Percentiles rank a stretch among this genome's conserved stretches.
These are phyloP conservation scores for Notechis scutatus DNA, from an alignment of 2,113 vertebrate genomes.

Conservation along the genomic window DNA sequence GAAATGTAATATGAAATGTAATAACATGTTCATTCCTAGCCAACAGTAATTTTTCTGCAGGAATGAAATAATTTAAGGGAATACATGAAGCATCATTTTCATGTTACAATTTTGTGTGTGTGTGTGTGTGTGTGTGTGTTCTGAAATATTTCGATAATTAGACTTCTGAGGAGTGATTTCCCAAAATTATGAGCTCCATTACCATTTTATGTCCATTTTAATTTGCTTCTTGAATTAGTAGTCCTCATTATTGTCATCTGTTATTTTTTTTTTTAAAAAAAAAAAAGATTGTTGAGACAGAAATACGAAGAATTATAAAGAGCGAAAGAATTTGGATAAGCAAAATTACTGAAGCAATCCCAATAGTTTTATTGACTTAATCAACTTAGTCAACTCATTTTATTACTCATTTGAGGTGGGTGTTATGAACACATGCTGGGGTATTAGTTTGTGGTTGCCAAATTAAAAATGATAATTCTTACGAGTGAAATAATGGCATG, in stretches of 20 bases:
- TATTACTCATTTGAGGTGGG: conserved; percentile 73
- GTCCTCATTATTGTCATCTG: conserved; percentile 60
- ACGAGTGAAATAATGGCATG: conserved; percentile 74
- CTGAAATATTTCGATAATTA: conserved; percentile 75
- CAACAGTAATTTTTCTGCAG: conserved; percentile 29
- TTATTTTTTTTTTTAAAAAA: conserved; percentile 20
- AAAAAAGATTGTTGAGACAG: conserved; percentile 34
- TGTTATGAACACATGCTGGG: conserved; percentile 73
- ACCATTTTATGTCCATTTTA: conserved; percentile 67
- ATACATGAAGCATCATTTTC: conserved; percentile 49
- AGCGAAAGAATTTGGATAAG: conserved; percentile 68
- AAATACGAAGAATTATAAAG: conserved; percentile 57
- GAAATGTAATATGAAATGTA: conserved; percentile 27
- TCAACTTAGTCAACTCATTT: conserved; percentile 76
- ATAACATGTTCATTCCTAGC: conserved; percentile 44
- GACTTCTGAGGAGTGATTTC: conserved; percentile 61
- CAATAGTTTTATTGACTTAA: conserved; percentile 81
- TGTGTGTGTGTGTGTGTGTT: conserved; percentile 6
- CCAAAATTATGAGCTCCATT: conserved; percentile 69
- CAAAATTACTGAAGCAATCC: conserved; percentile 69
- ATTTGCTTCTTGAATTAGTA: conserved; percentile 73
- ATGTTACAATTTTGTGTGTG: conserved; percentile 24
- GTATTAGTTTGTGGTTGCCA: conserved; percentile 72
- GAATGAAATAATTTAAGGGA: conserved; percentile 41
- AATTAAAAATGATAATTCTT: conserved; percentile 83